A percentile compares a stretch with the other conserved stretches of the same genome.
Evolutionary conservation across 92 coral and sea anemone species (phyloP).

Genomic region (Metridium senile): DNA sequence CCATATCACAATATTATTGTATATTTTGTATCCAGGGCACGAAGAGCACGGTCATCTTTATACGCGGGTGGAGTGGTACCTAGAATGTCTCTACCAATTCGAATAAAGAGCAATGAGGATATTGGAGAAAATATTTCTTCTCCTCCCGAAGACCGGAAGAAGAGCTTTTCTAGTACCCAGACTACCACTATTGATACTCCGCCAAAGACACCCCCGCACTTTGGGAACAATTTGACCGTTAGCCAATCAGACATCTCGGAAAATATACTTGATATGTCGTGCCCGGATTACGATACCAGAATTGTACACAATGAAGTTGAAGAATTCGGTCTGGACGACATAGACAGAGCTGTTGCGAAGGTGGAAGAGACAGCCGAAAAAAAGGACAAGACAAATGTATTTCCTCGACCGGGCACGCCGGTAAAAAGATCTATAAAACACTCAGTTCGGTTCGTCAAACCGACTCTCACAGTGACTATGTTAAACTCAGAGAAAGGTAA

Average conservation of each 20-base stretch:
- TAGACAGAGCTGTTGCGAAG: slow-evolving; percentile 61
- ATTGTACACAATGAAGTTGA: slow-evolving; percentile 65
- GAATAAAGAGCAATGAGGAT: slow-evolving; percentile 81
- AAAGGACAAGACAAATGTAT: slow-evolving; percentile 41
- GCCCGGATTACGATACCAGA: slow-evolving; percentile 27
- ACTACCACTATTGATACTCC: slow-evolving; percentile 94
- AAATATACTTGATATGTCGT: slow-evolving; percentile 60
- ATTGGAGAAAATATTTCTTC: slow-evolving; percentile 41
- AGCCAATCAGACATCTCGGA: slow-evolving; percentile 75
- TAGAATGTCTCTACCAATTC: slow-evolving; percentile 70
- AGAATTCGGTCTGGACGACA: slow-evolving; percentile 69
- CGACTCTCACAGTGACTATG: slow-evolving; percentile 81
- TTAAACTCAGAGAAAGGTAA: slow-evolving; percentile 34
- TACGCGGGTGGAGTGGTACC: slow-evolving; percentile 89
- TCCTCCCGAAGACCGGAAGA: slow-evolving; percentile 73
- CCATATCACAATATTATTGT: no score
- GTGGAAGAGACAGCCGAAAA: slow-evolving; percentile 49
- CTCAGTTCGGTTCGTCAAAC: slow-evolving; percentile 85
- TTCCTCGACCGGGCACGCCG: slow-evolving; percentile 62
- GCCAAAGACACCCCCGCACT: slow-evolving; percentile 85
- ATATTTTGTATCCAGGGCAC: slow-evolving; percentile 47
- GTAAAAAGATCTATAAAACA: slow-evolving; percentile 53
- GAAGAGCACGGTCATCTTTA: slow-evolving; percentile 96
- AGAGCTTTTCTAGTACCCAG: slow-evolving; percentile 93
- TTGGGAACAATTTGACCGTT: slow-evolving; percentile 78